These are phyloP conservation scores for Alloplasta piceator DNA, from an alignment of 2,888 invertebrate genomes.

Conservation along the genomic window DNA sequence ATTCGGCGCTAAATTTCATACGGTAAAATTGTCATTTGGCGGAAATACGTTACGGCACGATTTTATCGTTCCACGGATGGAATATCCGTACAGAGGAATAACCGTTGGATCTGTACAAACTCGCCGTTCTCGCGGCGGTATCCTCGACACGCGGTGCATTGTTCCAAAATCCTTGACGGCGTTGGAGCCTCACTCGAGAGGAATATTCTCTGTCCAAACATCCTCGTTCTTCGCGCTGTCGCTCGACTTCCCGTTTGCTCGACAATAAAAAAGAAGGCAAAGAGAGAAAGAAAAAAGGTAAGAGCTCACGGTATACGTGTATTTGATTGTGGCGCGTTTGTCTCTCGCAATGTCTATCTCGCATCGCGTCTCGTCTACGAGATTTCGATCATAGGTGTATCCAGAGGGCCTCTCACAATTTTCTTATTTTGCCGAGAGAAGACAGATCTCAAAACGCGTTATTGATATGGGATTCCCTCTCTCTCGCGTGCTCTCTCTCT, in stretches of 20 bases:
- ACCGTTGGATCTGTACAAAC: too few species aligned
- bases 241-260: constrained; percentile 61
- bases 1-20: too few species aligned
- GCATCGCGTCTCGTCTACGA: not conserved
- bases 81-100: too few species aligned
- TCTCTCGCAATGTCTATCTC: not conserved
- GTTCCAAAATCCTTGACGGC: not conserved
- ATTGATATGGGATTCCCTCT: constrained; percentile 8
- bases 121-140: too few species aligned
- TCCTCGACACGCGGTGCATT: not conserved
- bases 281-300: not conserved
- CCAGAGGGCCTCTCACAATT: not conserved
- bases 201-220: constrained; percentile 34
- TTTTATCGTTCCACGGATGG: too few species aligned
- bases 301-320: constrained; percentile 12
- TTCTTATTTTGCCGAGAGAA: not conserved
- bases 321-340: too few species aligned
- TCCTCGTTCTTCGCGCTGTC: not conserved
- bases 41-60: too few species aligned
- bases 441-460: not conserved
- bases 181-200: not conserved
- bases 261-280: constrained; percentile 37
- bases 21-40: too few species aligned
- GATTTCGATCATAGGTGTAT: not conserved
- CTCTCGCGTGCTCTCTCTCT: too few species aligned